Base-by-base conservation (phyloP, 2,888 invertebrate species). In the Melieria crassipennis region DNA sequence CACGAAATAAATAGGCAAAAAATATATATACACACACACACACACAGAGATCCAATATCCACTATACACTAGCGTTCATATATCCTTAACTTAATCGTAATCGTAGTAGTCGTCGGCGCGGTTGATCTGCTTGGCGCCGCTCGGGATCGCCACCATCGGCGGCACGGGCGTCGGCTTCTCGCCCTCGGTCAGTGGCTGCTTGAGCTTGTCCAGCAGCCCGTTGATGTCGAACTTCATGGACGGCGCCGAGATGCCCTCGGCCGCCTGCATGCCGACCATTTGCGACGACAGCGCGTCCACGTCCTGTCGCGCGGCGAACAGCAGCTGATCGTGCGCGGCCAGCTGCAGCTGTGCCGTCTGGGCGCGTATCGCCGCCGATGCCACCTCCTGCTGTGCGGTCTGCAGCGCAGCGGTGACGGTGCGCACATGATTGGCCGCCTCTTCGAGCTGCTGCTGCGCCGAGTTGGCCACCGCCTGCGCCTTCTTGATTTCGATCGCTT, bases 321-420 rank as follows among this genome's bases (percentile, higher is more conserved):
- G 73, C 50, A 87, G 74, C 72, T 87, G 87, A 75, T 87, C 87
- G 66, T 87, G 87, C 0, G 87, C 87, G 4, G 87, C 86, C 69
- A 87, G 72, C 76, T 87, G 87, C 4, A 87, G 74, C 69, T 87
- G 87, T 0, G 87, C 86, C 0, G 85, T 84, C 77, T 87, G 87
- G 0, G 87, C 87, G 4, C 86, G 80, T 48, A 87, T 83, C 0
- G 87, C 87, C 4, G 86, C 81, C 2, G 82, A 78, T 1, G 87
- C 87, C 50, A 87, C 86, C 69, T 83, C 83, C 74, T 86, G 85
- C 67, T 87, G 87, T 0, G 87, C 86, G 50, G 79, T 82, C 75
- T 86, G 86, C 71, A 87, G 73, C 0, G 84, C 81, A 3, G 84
- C 83, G 0, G 85, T 83, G 7, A 87, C 81, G 55, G 81, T 77